phyloP scores from a whole-genome alignment of 2,797 vertebrate genomes.

The Xiphorhynchus erythropygius region DNA sequence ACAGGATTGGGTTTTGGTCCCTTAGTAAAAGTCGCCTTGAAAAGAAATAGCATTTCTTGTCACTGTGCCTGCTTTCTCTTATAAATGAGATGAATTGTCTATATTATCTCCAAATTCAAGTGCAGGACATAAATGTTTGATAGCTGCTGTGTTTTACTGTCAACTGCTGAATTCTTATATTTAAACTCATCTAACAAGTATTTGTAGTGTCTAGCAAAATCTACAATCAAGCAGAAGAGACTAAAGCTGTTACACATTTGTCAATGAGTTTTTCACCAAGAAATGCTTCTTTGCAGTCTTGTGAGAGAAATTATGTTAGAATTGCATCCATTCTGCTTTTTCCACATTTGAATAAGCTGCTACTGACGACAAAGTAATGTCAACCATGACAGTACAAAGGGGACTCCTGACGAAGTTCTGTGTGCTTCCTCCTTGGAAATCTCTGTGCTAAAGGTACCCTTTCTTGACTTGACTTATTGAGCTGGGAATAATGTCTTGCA shows the following conservation, averaged over 20 bases:
- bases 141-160: background rate
- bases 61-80: background rate
- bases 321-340: background rate
- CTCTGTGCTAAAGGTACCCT: background rate
- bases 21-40: background rate
- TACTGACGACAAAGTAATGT: background rate
- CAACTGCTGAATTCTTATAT: background rate
- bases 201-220: background rate
- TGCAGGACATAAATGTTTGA: background rate
- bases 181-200: background rate
- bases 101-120: background rate
- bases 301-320: background rate
- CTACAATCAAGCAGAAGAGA: background rate
- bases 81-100: constrained; percentile 29
- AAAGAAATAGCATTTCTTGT: background rate
- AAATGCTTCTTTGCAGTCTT: background rate
- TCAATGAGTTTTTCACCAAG: background rate
- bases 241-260: background rate
- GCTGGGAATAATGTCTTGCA: background rate
- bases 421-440: background rate
- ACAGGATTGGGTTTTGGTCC: background rate
- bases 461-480: background rate
- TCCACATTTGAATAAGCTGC: background rate
- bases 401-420: background rate
- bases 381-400: background rate